phyloP scores from a whole-genome alignment of 1,140 invertebrate genomes.

The Amphibalanus amphitrite region DNA sequence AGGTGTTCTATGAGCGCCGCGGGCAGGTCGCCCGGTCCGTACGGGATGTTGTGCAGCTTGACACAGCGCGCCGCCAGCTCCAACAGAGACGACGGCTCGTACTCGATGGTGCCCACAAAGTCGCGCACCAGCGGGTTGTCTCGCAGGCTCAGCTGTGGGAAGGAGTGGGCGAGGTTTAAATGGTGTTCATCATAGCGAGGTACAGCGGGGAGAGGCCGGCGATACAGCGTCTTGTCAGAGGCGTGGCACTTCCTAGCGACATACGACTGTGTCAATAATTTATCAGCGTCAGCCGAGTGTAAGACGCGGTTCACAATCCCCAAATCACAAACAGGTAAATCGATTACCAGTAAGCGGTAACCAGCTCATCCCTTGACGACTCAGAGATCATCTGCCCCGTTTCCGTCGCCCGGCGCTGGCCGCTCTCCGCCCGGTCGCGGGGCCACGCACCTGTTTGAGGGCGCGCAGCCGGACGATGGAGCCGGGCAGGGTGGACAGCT shows the following conservation, averaged over 20 bases:
- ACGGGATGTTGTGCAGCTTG: conserved; percentile 54
- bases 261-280: too few relatives aligned
- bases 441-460: conserved; percentile 45
- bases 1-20: conserved; percentile 58
- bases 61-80: conserved; percentile 75
- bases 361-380: too few relatives aligned
- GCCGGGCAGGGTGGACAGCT: conserved; percentile 71
- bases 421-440: too few relatives aligned
- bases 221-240: too few relatives aligned
- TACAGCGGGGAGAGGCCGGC: too few relatives aligned
- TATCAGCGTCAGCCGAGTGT: too few relatives aligned
- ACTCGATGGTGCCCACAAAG: conserved; percentile 62
- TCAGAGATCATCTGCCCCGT: too few relatives aligned
- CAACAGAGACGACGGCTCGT: conserved; percentile 68
- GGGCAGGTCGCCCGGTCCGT: conserved; percentile 49
- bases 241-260: too few relatives aligned
- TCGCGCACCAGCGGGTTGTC: conserved; percentile 90
- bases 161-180: not conserved
- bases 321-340: too few relatives aligned
- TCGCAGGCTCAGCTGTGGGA: conserved; percentile 63
- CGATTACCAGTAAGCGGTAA: too few relatives aligned
- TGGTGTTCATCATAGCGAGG: not conserved
- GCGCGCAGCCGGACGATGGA: conserved; percentile 79
- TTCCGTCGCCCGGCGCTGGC: too few relatives aligned
- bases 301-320: too few relatives aligned